A percentile compares a stretch with the other conserved stretches of the same genome.
Conservation (phyloP, 2,888 invertebrate species). For the Drosophila robusta region DNA sequence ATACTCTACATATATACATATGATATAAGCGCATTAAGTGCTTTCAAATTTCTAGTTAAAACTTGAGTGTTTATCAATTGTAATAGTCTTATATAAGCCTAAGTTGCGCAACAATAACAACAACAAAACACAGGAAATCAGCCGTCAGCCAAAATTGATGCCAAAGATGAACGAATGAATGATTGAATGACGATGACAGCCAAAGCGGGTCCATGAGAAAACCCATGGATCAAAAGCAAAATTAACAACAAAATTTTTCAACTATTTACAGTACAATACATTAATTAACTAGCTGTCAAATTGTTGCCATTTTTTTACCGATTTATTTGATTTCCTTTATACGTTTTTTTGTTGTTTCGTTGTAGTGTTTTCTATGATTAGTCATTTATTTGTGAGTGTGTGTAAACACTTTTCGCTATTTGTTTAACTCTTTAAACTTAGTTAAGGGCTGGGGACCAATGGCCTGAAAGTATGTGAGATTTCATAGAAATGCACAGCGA, state of each 20-base stretch:
- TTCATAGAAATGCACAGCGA: slow-evolving; percentile 55
- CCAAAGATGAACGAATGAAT: slow-evolving; percentile 68
- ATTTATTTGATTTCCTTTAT: slow-evolving; percentile 5
- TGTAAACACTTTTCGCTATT: slow-evolving; percentile 52
- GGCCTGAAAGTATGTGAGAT: slow-evolving; percentile 41
- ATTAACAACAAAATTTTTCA: slow-evolving; percentile 20
- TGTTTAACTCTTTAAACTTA: slow-evolving; percentile 37
- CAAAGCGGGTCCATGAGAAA: slow-evolving; percentile 7
- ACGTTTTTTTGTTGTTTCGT: slow-evolving; percentile 14
- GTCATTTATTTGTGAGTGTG: slow-evolving; percentile 51
- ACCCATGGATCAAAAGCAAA: slow-evolving; percentile 20
- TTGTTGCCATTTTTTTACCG: slow-evolving; percentile 14
- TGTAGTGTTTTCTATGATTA: slow-evolving; percentile 44
- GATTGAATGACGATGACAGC: slow-evolving; percentile 33
- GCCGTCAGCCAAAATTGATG: slow-evolving; percentile 49
- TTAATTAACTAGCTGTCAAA: slow-evolving; percentile 49
- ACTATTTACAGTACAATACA: slow-evolving; percentile 23
- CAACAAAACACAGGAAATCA: slow-evolving; percentile 9
- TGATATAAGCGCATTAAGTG: slow-evolving; percentile 71
- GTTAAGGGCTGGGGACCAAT: slow-evolving; percentile 41
- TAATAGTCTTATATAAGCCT: slow-evolving; percentile 37
- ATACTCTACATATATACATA: slow-evolving; percentile 35
- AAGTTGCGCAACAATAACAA: slow-evolving; percentile 30
- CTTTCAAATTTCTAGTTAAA: slow-evolving; percentile 52
- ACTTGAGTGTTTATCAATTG: slow-evolving; percentile 47